These are phyloP conservation scores for Trigoniulus corallinus DNA, from an alignment of 1,140 invertebrate genomes.

Conservation along the genomic window DNA sequence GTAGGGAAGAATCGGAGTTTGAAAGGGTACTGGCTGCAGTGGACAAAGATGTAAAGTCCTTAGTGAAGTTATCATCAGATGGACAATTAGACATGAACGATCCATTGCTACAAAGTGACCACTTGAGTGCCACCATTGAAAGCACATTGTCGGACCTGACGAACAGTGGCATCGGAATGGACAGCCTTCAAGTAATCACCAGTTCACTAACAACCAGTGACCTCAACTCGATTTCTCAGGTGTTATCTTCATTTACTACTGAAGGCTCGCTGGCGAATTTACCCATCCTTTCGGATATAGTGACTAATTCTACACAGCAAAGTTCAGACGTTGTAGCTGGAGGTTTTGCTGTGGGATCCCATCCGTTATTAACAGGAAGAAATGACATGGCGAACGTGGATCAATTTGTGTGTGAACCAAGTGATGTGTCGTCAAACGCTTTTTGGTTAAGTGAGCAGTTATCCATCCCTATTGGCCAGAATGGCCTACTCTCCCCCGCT, in stretches of 20 bases:
- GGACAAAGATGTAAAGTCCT: constrained; percentile 28
- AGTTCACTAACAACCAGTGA: constrained; percentile 20
- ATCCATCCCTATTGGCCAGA: neutral
- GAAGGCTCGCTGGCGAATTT: constrained; percentile 13
- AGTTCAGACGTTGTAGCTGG: neutral
- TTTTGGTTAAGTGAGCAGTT: neutral
- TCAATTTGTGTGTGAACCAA: neutral
- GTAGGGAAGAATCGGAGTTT: constrained; percentile 60
- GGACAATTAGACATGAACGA: constrained; percentile 8
- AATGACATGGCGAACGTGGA: neutral
- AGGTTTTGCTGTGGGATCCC: neutral
- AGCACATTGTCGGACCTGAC: constrained; percentile 12
- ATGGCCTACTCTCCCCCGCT: neutral
- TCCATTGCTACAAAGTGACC: constrained; percentile 14
- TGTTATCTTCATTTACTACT: constrained; percentile 16
- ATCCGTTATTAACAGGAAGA: neutral
- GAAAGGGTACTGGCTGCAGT: constrained; percentile 66
- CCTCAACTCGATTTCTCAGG: constrained; percentile 21
- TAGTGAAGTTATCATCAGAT: constrained; percentile 42
- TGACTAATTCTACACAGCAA: neutral
- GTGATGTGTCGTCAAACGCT: neutral
- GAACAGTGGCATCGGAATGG: constrained; percentile 9
- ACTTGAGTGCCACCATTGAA: constrained; percentile 16
- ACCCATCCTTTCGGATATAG: neutral
- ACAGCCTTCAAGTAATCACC: constrained; percentile 18